Base-by-base conservation (phyloP, 2,113 vertebrate genomes). In the Odontesthes bonariensis region DNA sequence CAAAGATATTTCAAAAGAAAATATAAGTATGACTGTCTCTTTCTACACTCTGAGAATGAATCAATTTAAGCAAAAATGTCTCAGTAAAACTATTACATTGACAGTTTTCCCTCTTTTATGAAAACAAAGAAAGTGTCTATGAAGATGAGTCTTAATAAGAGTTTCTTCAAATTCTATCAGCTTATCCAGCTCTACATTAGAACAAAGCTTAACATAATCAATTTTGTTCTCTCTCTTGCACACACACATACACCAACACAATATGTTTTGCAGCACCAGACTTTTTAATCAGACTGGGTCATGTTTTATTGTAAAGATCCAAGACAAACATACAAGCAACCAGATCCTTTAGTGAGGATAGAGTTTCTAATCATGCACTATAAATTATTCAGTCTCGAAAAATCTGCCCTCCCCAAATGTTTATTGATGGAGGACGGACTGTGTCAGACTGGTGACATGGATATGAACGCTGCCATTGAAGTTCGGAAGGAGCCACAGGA, bases 351-450 rank as follows among this genome's bases (percentile, higher is more conserved):
- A 92, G 88, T 91, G 85, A 86, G 92, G 85, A 92, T 86, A 94
- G 91, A 90, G 94, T 96, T 96, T 95, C 94, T 95, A 95, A 91
- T 93, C 87, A 93, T 88, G 83, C 49, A 81, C 86, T 67, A 94
- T 95, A 94, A 97, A 96, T 95, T 93, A 95, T 95, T 96, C 94
- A 96, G 92, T 85, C 83, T 71, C 63, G 84, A 87, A 92, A 93
- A 93, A 92, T 92, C 90, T 90, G 92, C 94, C 92, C 92, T 95
- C 93, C 92, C 91, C 88, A 93, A 95, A 95, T 95, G 93, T 95
- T 95, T 96, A 96, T 96, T 96, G 90, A 96, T 93, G 94, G 81
- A 91, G 93, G 83, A 91, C 78, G 75, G 90, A 84, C 91, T 85
- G 82, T 85, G 91, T 73, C 74, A 90, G 90, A 77, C 92, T 13